phyloP scores from a whole-genome alignment of 2,888 invertebrate species.

The Parnassius smintheus region DNA sequence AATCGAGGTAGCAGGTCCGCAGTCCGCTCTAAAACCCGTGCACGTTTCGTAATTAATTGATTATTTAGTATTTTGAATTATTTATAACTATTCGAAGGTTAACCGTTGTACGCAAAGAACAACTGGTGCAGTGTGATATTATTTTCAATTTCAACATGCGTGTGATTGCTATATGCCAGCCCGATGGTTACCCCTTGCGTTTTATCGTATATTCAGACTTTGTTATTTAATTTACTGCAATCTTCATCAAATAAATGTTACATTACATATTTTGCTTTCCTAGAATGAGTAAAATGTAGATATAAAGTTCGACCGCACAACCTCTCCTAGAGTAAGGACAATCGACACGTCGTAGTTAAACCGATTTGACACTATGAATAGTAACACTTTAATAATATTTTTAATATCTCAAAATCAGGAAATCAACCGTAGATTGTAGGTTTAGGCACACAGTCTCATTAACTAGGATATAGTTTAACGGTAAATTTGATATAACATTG shows the following conservation, averaged over 20 bases:
- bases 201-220: neutral
- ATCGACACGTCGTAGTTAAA: slow-evolving; percentile 10
- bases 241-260: slow-evolving; percentile 10
- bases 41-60: neutral
- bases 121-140: neutral
- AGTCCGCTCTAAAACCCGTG: neutral
- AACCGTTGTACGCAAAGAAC: neutral
- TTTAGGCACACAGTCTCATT: slow-evolving; percentile 12
- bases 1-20: slow-evolving; percentile 4
- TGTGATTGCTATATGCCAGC: slow-evolving; percentile 1
- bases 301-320: slow-evolving; percentile 13
- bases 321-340: slow-evolving; percentile 15
- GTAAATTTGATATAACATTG: slow-evolving; percentile 9
- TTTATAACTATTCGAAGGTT: neutral
- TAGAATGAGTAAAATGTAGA: slow-evolving; percentile 18
- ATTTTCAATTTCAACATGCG: neutral
- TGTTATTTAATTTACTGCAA: neutral
- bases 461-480: slow-evolving; percentile 13
- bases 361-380: slow-evolving; percentile 7
- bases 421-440: slow-evolving; percentile 8
- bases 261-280: slow-evolving; percentile 3
- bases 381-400: neutral
- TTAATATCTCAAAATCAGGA: slow-evolving; percentile 5
- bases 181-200: slow-evolving; percentile 9
- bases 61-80: neutral